A percentile compares a stretch with the other conserved stretches of the same genome.
Evolutionary conservation across 2,113 vertebrate genomes (phyloP).

Genomic region (Centrocercus urophasianus): DNA sequence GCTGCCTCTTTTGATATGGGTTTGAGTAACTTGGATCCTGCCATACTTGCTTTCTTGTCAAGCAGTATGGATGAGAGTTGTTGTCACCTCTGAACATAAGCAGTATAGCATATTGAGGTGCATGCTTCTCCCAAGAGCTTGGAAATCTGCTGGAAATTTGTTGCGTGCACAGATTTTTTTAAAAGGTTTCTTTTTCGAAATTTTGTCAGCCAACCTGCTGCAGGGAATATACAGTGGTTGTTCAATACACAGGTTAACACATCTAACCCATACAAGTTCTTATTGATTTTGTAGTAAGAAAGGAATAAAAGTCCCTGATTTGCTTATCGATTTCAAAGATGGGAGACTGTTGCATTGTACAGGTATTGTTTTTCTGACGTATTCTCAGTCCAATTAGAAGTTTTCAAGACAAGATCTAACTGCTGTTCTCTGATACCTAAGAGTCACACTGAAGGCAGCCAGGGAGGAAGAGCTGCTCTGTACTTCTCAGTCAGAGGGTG

Average conservation of each 20-base stretch:
- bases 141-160: background rate
- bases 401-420: background rate
- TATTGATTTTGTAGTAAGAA: background rate
- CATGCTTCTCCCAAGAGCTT: background rate
- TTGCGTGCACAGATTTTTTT: background rate
- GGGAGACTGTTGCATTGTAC: background rate
- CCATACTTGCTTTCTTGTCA: background rate
- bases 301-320: background rate
- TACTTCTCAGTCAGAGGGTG: background rate
- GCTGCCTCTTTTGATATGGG: background rate
- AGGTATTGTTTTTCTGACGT: background rate
- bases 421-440: background rate
- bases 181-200: background rate
- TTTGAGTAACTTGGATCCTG: too few species aligned
- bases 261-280: background rate
- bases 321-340: background rate
- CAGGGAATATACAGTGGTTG: fast-evolving
- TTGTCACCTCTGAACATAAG: background rate
- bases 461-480: background rate
- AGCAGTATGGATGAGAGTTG: background rate
- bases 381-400: background rate
- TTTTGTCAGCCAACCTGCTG: background rate
- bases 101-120: background rate
- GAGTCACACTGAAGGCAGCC: background rate
- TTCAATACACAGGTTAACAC: background rate